Evolutionary conservation across 2,113 vertebrate species (phyloP).

Genomic region (Vombatus ursinus): DNA sequence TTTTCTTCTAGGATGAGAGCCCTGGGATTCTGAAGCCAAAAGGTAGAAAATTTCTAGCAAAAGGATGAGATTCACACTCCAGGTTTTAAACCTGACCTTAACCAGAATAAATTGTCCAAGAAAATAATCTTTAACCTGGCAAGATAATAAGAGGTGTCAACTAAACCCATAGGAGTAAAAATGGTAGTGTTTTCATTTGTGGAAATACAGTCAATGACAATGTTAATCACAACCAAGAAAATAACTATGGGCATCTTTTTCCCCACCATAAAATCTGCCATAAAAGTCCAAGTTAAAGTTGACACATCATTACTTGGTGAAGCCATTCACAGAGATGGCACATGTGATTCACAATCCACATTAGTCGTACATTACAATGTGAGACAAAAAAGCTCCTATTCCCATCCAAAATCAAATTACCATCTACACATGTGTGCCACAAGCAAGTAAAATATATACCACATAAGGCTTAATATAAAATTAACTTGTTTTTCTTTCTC

Average conservation of each 20-base stretch:
- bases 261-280: slow-evolving; percentile 64
- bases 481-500: slow-evolving; percentile 50
- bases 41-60: neutral
- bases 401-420: slow-evolving; percentile 69
- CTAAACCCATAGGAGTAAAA: slow-evolving; percentile 13
- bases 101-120: slow-evolving; percentile 24
- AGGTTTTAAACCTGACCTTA: slow-evolving; percentile 6
- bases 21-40: neutral
- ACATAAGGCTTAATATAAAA: slow-evolving; percentile 48
- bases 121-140: neutral
- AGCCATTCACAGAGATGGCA: slow-evolving; percentile 22
- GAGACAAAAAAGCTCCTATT: slow-evolving; percentile 22
- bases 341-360: slow-evolving; percentile 33
- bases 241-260: slow-evolving; percentile 52
- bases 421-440: slow-evolving; percentile 27
- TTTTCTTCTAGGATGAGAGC: neutral
- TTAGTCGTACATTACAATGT: slow-evolving; percentile 34
- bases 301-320: slow-evolving; percentile 64
- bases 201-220: slow-evolving; percentile 20
- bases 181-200: slow-evolving; percentile 30
- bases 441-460: slow-evolving; percentile 49
- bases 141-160: slow-evolving; percentile 23
- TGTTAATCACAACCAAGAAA: slow-evolving; percentile 37
- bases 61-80: neutral
- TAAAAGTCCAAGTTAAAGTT: slow-evolving; percentile 65